Conservation (phyloP, 2,113 vertebrate genomes). For the Plecotus auritus region DNA sequence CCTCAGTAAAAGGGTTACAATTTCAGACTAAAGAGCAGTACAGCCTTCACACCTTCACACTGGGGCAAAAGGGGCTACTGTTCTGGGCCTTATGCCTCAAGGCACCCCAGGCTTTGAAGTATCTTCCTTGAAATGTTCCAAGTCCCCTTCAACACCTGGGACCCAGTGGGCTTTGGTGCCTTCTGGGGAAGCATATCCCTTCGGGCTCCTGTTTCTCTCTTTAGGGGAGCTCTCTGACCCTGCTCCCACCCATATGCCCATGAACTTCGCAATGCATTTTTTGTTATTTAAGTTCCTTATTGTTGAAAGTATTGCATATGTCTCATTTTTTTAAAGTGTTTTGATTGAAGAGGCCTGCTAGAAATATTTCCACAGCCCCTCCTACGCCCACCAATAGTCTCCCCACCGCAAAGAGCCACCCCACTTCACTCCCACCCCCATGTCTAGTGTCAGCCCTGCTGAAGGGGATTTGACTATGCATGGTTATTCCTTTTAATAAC, state of each 20-base stretch:
- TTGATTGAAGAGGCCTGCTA: background rate
- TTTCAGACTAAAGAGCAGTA: background rate
- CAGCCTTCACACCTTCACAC: background rate
- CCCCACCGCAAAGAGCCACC: background rate
- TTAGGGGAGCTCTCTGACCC: background rate
- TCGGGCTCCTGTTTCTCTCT: background rate
- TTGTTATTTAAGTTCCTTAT: too few relatives aligned
- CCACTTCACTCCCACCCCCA: background rate
- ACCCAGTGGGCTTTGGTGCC: background rate
- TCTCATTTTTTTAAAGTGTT: background rate
- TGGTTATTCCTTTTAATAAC: background rate
- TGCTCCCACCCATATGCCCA: background rate
- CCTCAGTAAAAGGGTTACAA: background rate
- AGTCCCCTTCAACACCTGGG: background rate
- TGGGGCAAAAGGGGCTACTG: background rate
- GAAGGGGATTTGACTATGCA: background rate
- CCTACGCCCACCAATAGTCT: background rate
- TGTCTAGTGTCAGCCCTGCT: background rate
- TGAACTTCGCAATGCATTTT: background rate
- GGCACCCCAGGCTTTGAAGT: background rate
- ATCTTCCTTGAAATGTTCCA: background rate
- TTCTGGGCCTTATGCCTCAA: background rate
- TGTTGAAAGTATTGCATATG: too few relatives aligned
- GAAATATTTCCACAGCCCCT: background rate
- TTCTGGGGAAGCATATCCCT: accelerated